Conservation (phyloP, 2,797 vertebrate genomes). For the Pyrrhura leucotis region DNA sequence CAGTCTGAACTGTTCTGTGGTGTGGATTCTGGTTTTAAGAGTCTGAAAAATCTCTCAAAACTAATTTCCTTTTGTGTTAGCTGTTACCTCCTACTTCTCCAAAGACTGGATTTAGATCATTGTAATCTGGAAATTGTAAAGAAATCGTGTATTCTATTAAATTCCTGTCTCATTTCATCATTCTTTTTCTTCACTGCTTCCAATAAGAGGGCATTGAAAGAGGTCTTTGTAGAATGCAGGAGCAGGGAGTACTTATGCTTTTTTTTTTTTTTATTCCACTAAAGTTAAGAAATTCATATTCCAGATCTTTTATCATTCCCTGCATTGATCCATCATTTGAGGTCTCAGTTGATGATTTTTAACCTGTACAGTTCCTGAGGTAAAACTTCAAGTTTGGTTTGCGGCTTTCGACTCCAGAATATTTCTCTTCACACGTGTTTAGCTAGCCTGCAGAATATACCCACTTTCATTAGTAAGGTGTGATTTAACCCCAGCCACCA, state of each 20-base stretch:
- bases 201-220: neutral
- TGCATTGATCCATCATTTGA: neutral
- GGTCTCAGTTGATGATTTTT: neutral
- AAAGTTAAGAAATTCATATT: neutral
- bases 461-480: neutral
- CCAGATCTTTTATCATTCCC: neutral
- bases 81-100: neutral
- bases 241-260: neutral
- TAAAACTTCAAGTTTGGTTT: neutral
- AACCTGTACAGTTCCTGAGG: neutral
- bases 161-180: neutral
- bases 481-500: neutral
- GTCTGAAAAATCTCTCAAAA: neutral
- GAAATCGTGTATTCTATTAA: neutral
- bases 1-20: neutral
- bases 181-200: neutral
- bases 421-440: neutral
- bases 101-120: neutral
- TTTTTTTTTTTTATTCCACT: neutral
- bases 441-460: neutral
- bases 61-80: neutral
- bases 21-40: neutral
- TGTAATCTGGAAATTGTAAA: constrained; percentile 13
- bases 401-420: neutral
- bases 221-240: neutral